Base-by-base conservation (phyloP, 2,888 invertebrate genomes). In the Scelioninae gen. 1 region DNA sequence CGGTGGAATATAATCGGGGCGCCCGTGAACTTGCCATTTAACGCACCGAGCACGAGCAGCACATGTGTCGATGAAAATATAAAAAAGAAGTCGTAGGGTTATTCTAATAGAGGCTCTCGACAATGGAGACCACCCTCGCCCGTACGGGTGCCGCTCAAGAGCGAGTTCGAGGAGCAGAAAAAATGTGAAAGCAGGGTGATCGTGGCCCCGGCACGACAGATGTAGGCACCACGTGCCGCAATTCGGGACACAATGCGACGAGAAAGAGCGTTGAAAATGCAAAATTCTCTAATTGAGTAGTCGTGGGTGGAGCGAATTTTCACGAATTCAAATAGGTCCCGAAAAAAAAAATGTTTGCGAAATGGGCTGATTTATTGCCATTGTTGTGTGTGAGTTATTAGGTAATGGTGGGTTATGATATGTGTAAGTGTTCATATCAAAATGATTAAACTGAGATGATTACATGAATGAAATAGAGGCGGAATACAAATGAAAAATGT, bases 151-250 rank as follows among this genome's bases (percentile, higher is more conserved):
- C 74, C 80, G 78, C 71, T 74, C 55, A 66, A 68, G 80, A 81
- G 83, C 68, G 83, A 38, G 77, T 74, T 75, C 72, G 72, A 83
- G 80, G 80, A 75, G 74, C 45, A 63, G 79, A 82, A 85, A 82
- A 75, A 69, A 68, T 80, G 79, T 84, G 85, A 84, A 82, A 83
- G 85, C 78, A 68, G 82, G 82, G 85, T 78, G 84, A 85, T 29
- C 85, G 83, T 82, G 83, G 85, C 85, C 85, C 85, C 84, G 87
- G 87, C 87, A 88, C 89, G 90, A 90, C 91, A 91, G 90, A 91
- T 91, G 90, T 86, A 88, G 86, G 88, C 87, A 88, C 87, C 89
- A 90, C 90, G 90, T 89, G 90, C 88, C 87, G 86, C 86, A 86
- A 86, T 88, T 87, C 85, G 90, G 88, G 88, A 88, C 87, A 86